A percentile compares a stretch with the other conserved stretches of the same genome.
These are phyloP conservation scores for Montipora foliosa DNA, from an alignment of 64 coral and sea anemone species.

Conservation along the genomic window DNA sequence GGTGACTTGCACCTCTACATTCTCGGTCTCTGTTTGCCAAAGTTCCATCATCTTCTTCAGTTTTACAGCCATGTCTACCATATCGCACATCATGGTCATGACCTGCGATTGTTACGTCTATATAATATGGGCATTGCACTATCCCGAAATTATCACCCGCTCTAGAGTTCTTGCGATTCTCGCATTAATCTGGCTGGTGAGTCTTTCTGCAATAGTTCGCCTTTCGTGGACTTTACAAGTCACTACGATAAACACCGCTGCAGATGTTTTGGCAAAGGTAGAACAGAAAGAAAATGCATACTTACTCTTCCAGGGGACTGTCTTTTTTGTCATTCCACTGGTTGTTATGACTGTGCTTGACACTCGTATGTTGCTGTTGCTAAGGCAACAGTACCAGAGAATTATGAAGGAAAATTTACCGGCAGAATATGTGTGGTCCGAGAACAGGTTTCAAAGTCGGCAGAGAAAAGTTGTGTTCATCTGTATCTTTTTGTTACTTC, in stretches of 20 bases:
- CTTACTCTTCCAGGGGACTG: neutral
- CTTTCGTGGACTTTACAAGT: constrained; percentile 5
- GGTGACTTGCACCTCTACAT: constrained; percentile 26
- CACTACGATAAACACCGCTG: neutral
- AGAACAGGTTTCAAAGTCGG: constrained; percentile 34
- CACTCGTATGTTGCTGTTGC: constrained; percentile 37
- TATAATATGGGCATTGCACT: constrained; percentile 53
- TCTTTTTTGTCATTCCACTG: neutral
- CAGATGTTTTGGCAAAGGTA: constrained; percentile 15
- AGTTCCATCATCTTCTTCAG: constrained; percentile 32
- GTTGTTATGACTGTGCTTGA: constrained; percentile 47
- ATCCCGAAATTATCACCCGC: constrained; percentile 26
- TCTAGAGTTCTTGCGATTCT: constrained; percentile 15
- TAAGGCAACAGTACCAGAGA: constrained; percentile 32
- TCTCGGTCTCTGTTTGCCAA: neutral
- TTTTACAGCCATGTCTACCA: constrained; percentile 50
- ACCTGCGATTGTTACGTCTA: constrained; percentile 66
- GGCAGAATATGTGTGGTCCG: constrained; percentile 17
- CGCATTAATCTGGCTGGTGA: constrained; percentile 20
- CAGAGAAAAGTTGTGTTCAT: constrained; percentile 43
- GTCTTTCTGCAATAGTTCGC: constrained; percentile 30
- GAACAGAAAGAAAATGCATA: constrained; percentile 11
- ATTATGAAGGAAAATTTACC: constrained; percentile 64
- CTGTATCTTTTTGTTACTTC: constrained; percentile 32
- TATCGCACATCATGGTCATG: constrained; percentile 62